A percentile compares a stretch with the other conserved stretches of the same genome.
These are phyloP conservation scores for Tetanocera ferruginea DNA, from an alignment of 2,888 invertebrate species.

Conservation along the genomic window DNA sequence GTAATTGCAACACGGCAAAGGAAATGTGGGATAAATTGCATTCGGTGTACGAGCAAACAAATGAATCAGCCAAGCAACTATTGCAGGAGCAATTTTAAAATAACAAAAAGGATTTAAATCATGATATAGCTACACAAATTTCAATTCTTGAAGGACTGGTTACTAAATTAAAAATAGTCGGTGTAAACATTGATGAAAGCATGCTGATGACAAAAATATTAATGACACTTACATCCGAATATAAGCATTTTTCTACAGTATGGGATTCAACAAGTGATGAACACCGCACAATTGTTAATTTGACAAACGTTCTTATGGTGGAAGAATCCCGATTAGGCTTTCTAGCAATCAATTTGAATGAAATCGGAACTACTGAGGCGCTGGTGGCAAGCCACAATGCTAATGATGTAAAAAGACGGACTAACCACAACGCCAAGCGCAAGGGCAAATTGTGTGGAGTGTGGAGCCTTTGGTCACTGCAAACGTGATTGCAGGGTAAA, in stretches of 20 bases:
- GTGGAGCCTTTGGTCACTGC: slow-evolving; percentile 47
- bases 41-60: slow-evolving; percentile 55
- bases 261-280: slow-evolving; percentile 27
- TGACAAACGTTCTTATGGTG: slow-evolving; percentile 37
- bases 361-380: neutral
- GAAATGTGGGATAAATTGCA: slow-evolving; percentile 27
- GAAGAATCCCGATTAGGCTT: slow-evolving; percentile 38
- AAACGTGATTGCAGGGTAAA: slow-evolving; percentile 43
- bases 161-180: neutral
- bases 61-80: slow-evolving; percentile 57
- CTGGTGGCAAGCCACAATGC: slow-evolving; percentile 12
- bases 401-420: neutral
- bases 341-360: slow-evolving; percentile 12
- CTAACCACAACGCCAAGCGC: neutral
- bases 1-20: neutral
- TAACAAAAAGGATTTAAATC: slow-evolving; percentile 37
- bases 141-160: slow-evolving; percentile 32
- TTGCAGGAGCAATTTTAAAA: slow-evolving; percentile 55
- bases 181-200: slow-evolving; percentile 44
- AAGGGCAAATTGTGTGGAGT: slow-evolving; percentile 47
- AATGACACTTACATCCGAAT: slow-evolving; percentile 34
- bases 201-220: slow-evolving; percentile 48
- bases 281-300: slow-evolving; percentile 22
- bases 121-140: slow-evolving; percentile 45
- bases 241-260: slow-evolving; percentile 32